Conservation (phyloP, 2,797 vertebrate species). For the Acrocephalus scirpaceus region DNA sequence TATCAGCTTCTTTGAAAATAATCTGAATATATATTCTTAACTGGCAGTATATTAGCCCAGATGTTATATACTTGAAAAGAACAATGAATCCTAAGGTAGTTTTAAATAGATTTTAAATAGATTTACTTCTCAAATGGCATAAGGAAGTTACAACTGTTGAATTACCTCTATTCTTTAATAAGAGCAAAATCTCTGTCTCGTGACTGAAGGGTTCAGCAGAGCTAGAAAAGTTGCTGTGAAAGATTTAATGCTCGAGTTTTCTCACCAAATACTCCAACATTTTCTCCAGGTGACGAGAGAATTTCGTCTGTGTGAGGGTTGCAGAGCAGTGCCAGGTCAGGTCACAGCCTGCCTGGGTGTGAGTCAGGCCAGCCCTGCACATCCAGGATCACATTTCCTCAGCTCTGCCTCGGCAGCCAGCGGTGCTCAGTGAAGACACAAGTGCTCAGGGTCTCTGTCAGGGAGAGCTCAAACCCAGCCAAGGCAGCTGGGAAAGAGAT, state of each 20-base stretch:
- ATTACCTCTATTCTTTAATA: background rate
- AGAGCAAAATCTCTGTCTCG: background rate
- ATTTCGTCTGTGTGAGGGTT: accelerated
- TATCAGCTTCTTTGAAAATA: slow-evolving; percentile 57
- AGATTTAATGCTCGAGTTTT: background rate
- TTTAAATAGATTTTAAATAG: background rate
- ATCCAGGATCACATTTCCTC: background rate
- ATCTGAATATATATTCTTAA: slow-evolving; percentile 21
- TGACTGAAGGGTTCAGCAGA: background rate
- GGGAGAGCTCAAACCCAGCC: slow-evolving; percentile 21
- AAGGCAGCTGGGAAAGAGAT: slow-evolving; percentile 26
- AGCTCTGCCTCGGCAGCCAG: background rate
- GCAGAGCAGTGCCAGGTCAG: background rate
- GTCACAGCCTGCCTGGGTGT: background rate
- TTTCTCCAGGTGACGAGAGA: background rate
- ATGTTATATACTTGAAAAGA: background rate
- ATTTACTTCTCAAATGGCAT: background rate
- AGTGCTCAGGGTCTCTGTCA: slow-evolving; percentile 31
- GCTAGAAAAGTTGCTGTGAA: background rate
- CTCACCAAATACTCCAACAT: background rate
- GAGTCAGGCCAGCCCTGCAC: background rate
- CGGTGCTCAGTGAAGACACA: background rate
- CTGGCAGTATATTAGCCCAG: slow-evolving; percentile 5
- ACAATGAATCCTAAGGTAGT: background rate
- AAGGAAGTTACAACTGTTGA: background rate